phyloP scores from a whole-genome alignment of 2,113 vertebrate genomes.

The Orycteropus afer region DNA sequence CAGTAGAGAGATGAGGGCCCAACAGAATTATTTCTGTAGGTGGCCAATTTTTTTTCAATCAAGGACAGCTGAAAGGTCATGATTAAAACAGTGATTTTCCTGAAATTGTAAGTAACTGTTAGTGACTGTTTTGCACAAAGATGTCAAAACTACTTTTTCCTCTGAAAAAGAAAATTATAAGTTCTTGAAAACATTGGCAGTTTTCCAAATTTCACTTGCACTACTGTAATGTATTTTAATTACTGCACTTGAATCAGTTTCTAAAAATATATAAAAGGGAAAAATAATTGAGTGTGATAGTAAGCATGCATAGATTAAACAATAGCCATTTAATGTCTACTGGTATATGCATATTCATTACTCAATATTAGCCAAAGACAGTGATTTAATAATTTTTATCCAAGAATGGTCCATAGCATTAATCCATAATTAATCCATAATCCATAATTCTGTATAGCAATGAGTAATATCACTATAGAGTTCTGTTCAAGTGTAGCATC shows the following conservation, averaged over 20 bases:
- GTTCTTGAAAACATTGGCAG: constrained; percentile 86
- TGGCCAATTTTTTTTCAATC: constrained; percentile 89
- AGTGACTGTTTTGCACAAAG: constrained; percentile 88
- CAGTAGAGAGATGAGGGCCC: constrained; percentile 81
- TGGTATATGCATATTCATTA: constrained; percentile 77
- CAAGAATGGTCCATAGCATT: background rate
- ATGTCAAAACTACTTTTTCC: constrained; percentile 88
- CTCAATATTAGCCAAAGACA: background rate
- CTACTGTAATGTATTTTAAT: constrained; percentile 89
- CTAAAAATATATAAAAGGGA: constrained; percentile 78
- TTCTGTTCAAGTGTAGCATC: background rate
- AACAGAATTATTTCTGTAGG: constrained; percentile 88
- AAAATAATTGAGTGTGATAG: constrained; percentile 81
- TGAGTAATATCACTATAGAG: background rate
- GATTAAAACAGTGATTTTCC: constrained; percentile 89
- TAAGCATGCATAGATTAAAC: constrained; percentile 83
- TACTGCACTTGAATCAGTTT: constrained; percentile 87
- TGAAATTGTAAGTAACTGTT: constrained; percentile 87
- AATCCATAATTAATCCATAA: constrained; percentile 42
- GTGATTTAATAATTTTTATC: background rate
- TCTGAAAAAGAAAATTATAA: constrained; percentile 87
- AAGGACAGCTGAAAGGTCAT: constrained; percentile 90
- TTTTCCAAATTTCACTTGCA: constrained; percentile 85
- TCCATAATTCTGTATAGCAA: constrained; percentile 13
- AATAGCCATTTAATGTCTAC: constrained; percentile 73